Base-by-base conservation (phyloP, 1,140 invertebrate genomes). In the Holcopasites calliopsidis region DNA sequence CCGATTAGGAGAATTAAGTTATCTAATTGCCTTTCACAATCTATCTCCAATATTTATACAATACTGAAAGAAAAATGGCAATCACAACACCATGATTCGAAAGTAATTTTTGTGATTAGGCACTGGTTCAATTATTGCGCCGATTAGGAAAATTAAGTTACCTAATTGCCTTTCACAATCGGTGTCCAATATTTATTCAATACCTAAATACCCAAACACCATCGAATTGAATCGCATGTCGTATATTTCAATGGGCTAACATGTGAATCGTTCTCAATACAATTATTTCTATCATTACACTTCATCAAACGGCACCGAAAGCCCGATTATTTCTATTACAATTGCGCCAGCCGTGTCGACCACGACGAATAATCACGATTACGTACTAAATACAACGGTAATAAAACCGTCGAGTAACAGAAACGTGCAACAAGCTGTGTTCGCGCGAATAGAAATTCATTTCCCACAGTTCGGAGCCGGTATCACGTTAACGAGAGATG, bases 391-490 rank as follows among this genome's bases (percentile, higher is more conserved):
- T 47, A 18, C 23, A 44, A 23, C 44, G 21, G 21, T 44, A 40
- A 72, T 62, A 58, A 40, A 52, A 40, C 16, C 18, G 8, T 1
- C 55, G 42, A 38, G 55, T 38, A 71, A 71, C 58, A 49, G 31
- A 40, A 35, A 21, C 54, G 28, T 33, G 54, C n/a, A 55, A 16
- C 52, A 54, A 5, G 11, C 26, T 54, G 13, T 38, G 26, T 8
- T 31, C 35, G 52, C 50, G 23, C 52, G 65, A 11, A n/a, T 42
- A 21, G 33, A 35, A 8, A 60, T 64, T 61, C 69, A 72, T 72
- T 52, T 72, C 47, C 69, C 69, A 72, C 69, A 62, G 57, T 72
- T 72, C 40, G 49, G 31, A 71, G n/a, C 23, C 33, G 55, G 13
- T n/a, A 61, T 52, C 52, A 44, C 69, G 58, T 33, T 62, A 72